Percentiles rank a stretch among this genome's conserved stretches.
These are phyloP conservation scores for Acanthosepion pharaonis DNA, from an alignment of 2,888 invertebrate species.

Conservation along the genomic window DNA sequence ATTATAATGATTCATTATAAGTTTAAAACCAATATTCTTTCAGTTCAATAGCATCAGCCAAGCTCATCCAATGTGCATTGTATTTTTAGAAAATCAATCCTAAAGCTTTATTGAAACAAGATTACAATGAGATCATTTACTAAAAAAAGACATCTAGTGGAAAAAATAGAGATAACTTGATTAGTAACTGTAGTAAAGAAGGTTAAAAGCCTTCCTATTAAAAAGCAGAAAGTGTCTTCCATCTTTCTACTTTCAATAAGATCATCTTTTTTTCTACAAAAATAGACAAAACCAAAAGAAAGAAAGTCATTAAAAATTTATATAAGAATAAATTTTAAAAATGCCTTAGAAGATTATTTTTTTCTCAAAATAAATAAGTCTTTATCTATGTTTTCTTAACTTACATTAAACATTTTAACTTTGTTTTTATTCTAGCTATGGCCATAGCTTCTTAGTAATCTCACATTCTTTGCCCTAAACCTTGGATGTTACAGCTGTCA, in stretches of 20 bases:
- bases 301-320: not conserved
- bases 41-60: not conserved
- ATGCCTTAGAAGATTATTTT: too few relatives aligned
- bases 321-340: not conserved
- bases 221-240: not conserved
- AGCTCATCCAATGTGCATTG: not conserved
- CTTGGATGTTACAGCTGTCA: too few relatives aligned
- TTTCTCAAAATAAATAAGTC: too few relatives aligned
- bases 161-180: not conserved
- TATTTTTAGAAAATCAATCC: conserved; percentile 33
- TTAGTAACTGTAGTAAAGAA: not conserved
- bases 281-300: not conserved
- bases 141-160: not conserved
- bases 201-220: not conserved
- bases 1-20: conserved; percentile 2
- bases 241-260: not conserved
- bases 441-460: too few relatives aligned
- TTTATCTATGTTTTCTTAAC: too few relatives aligned
- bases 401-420: too few relatives aligned
- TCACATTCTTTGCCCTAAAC: too few relatives aligned
- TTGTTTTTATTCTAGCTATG: too few relatives aligned
- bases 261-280: not conserved
- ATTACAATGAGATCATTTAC: not conserved
- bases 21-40: not conserved
- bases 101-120: not conserved